Evolutionary conservation across 2,888 invertebrate genomes (phyloP).

Genomic region (Heliconius hortense): DNA sequence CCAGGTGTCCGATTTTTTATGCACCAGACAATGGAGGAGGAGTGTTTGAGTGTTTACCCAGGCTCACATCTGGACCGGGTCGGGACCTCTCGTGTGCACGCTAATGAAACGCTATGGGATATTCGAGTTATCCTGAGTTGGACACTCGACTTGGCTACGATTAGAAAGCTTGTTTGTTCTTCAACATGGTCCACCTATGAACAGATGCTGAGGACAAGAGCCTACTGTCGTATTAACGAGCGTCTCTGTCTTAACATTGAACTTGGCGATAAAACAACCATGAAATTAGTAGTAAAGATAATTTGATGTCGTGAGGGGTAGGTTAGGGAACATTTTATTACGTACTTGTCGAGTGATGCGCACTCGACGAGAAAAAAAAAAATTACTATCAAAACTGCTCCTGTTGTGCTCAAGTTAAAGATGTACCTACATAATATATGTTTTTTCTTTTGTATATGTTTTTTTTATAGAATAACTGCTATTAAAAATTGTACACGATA

Average conservation of each 20-base stretch:
- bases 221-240: slow-evolving; percentile 63
- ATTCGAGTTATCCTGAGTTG: slow-evolving; percentile 52
- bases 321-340: slow-evolving; percentile 57
- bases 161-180: slow-evolving; percentile 65
- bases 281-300: slow-evolving; percentile 78
- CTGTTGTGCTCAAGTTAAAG: slow-evolving; percentile 17
- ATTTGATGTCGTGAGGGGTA: slow-evolving; percentile 57
- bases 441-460: neutral
- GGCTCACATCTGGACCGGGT: slow-evolving; percentile 78
- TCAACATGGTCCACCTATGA: slow-evolving; percentile 49
- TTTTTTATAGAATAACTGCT: neutral
- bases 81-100: slow-evolving; percentile 77
- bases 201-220: slow-evolving; percentile 70
- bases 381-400: slow-evolving; percentile 26
- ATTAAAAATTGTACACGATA: neutral
- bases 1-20: slow-evolving; percentile 81
- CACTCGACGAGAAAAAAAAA: slow-evolving; percentile 28
- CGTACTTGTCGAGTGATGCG: slow-evolving; percentile 40
- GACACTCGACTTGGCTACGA: slow-evolving; percentile 54
- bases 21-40: slow-evolving; percentile 65
- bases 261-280: slow-evolving; percentile 75
- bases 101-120: slow-evolving; percentile 65
- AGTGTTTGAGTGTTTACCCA: slow-evolving; percentile 64
- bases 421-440: neutral
- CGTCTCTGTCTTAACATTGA: slow-evolving; percentile 66